Evolutionary conservation across 2,797 vertebrate genomes (phyloP), one percentile per base, ranked within the genome.

Genomic region (Pagetopsis macropterus): DNA sequence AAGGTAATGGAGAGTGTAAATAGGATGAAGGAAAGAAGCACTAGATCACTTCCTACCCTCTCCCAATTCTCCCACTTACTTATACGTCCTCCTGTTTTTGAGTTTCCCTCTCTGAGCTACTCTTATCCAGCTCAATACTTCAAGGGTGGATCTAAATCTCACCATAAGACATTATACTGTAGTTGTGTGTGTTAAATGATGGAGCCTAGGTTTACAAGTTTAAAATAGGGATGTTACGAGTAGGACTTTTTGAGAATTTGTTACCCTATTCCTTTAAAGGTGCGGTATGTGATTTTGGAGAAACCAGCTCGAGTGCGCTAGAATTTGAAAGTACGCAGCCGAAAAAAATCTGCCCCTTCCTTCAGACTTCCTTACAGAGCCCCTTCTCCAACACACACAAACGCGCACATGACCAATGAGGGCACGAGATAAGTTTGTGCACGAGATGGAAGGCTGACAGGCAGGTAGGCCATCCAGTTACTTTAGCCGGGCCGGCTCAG

Each of bases 11-110:
- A 87, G 82, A 89, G 83, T 76, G 82, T 89, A 89, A 86, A 89
- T 84, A 83, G 83, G 79, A 92, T 88, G 71, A 78, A 83, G 87
- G 71, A 90, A 90, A 82, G 73, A 86, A 87, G 61, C 70, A 57
- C 59, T 77, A 81, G 78, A 85, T 79, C 57, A 82, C 76, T 81
- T 92, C 82, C 84, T 74, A 66, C 27, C 16, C 31, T 48, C 70
- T 64, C 65, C 21, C 3, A n/a, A 52, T 73, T 52, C 59, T 40
- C 17, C 21, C 52, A 11, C 17, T 63, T 49, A 27, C 19, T 50
- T 65, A 14, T 59, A 64, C 43, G 27, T 66, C 69, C 49, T 76
- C 50, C 64, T 46, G 45, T 79, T 85, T 76, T 73, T 64, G 48
- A 45, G 65, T 54, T 76, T 70, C 27, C 57, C n/a, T 72, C 67